Evolutionary conservation across 2,113 vertebrate species (phyloP).

Genomic region (Sakesphorus luctuosus): DNA sequence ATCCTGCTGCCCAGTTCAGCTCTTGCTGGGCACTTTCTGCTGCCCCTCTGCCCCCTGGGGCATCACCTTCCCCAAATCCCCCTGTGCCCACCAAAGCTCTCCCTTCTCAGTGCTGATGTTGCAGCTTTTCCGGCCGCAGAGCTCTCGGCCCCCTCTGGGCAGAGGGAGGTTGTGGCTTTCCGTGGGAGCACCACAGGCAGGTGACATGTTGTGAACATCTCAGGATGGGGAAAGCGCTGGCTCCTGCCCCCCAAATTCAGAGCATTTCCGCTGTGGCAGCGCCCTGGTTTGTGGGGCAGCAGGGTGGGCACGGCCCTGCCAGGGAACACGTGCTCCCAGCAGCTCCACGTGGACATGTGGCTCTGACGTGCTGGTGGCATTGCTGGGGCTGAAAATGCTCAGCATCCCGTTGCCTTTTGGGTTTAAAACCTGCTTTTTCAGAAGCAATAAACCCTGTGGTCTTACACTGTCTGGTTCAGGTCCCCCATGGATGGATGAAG

Average conservation of each 20-base stretch:
- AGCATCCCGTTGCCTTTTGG: background rate
- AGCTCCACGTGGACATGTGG: rapidly evolving
- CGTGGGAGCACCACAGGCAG: background rate
- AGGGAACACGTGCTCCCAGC: background rate
- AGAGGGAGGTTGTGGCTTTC: background rate
- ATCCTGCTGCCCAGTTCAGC: background rate
- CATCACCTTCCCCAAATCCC: background rate
- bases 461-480: rapidly evolving
- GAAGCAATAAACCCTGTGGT: rapidly evolving
- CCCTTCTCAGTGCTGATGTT: rapidly evolving
- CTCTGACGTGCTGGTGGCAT: rapidly evolving
- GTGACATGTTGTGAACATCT: background rate
- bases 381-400: rapidly evolving
- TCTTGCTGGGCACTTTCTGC: background rate
- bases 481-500: rapidly evolving
- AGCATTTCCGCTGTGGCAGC: background rate
- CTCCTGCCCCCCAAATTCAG: rapidly evolving
- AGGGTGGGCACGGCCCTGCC: background rate
- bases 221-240: background rate
- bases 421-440: background rate
- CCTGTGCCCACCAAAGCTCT: background rate
- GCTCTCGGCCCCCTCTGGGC: background rate
- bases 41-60: background rate
- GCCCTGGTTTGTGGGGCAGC: background rate
- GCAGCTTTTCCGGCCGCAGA: background rate